Evolutionary conservation across 2,797 vertebrate genomes (phyloP).

Genomic region (Hafferia zeledoni): DNA sequence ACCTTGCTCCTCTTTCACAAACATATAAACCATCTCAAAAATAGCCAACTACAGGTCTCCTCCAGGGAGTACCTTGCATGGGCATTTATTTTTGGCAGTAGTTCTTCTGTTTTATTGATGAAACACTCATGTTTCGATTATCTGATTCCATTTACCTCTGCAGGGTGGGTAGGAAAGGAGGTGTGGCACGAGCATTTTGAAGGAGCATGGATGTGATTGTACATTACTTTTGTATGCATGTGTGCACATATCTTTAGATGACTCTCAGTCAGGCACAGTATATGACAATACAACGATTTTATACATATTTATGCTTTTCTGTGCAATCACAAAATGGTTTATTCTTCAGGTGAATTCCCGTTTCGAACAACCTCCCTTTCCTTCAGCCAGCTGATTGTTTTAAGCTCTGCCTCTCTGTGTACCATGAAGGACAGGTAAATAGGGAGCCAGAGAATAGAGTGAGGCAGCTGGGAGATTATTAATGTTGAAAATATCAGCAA

Average conservation of each 20-base stretch:
- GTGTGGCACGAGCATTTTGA: neutral
- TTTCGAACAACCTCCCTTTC: neutral
- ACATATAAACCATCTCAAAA: neutral
- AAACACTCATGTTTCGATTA: neutral
- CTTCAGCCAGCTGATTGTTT: neutral
- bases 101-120: neutral
- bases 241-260: neutral
- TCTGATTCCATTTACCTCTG: neutral
- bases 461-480: constrained; percentile 60
- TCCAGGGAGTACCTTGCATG: neutral
- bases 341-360: neutral
- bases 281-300: neutral
- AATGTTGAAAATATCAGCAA: constrained; percentile 48
- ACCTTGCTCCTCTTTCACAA: neutral
- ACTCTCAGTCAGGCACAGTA: neutral
- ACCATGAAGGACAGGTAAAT: neutral
- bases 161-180: neutral
- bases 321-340: neutral
- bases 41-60: neutral
- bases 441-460: neutral
- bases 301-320: neutral
- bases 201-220: neutral
- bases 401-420: neutral
- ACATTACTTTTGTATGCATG: neutral
- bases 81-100: neutral